phyloP scores from a whole-genome alignment of 1,140 invertebrate genomes.

The Parasteatoda tepidariorum region DNA sequence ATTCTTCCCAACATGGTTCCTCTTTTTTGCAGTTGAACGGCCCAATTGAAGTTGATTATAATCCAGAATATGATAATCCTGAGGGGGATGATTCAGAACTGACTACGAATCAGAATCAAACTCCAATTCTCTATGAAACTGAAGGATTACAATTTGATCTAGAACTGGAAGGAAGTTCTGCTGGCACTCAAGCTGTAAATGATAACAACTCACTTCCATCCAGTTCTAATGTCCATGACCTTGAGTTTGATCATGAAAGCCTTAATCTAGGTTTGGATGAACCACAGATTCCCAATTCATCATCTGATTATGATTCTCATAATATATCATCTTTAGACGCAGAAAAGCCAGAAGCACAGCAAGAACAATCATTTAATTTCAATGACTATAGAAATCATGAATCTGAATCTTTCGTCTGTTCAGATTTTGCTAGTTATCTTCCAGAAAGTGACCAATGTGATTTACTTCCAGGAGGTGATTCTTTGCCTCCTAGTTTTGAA shows the following conservation, averaged over 20 bases:
- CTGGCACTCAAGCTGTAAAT: not conserved
- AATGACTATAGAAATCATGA: slow-evolving; percentile 8
- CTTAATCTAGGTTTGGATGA: not conserved
- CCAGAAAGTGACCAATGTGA: slow-evolving; percentile 60
- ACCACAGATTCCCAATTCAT: too few relatives aligned
- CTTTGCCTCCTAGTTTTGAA: slow-evolving; percentile 38
- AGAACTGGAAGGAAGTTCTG: slow-evolving; percentile 30
- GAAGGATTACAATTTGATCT: slow-evolving; percentile 57
- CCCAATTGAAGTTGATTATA: slow-evolving; percentile 73
- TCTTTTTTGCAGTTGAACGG: slow-evolving; percentile 68
- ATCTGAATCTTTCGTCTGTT: slow-evolving; percentile 37
- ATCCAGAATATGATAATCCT: slow-evolving; percentile 70
- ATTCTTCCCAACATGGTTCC: not conserved
- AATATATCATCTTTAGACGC: slow-evolving; percentile 20
- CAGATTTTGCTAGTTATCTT: slow-evolving; percentile 54
- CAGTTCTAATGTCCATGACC: not conserved
- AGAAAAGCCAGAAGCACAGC: slow-evolving; percentile 57
- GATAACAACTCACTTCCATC: not conserved
- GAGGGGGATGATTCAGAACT: slow-evolving; percentile 28
- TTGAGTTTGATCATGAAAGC: not conserved
- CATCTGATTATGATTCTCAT: slow-evolving; percentile 32
- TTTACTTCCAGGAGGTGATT: slow-evolving; percentile 27
- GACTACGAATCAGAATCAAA: slow-evolving; percentile 18
- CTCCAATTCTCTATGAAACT: slow-evolving; percentile 24
- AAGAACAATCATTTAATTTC: slow-evolving; percentile 32